Percentiles rank a stretch among this genome's conserved stretches.
These are phyloP conservation scores for Altica lythri DNA, from an alignment of 2,888 invertebrate genomes.

Conservation along the genomic window DNA sequence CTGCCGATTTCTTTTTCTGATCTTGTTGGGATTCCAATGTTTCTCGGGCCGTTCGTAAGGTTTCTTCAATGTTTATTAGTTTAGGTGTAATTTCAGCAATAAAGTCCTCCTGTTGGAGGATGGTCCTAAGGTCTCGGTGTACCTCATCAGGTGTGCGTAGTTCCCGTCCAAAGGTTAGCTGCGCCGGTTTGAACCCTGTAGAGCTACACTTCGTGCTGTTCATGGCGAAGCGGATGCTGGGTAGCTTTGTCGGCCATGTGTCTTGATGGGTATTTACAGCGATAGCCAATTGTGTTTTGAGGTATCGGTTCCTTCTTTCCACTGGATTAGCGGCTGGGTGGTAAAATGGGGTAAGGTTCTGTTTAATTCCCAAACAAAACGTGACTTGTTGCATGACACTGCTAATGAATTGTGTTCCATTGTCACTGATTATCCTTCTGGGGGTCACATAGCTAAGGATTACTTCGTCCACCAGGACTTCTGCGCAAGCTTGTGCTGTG, in stretches of 20 bases:
- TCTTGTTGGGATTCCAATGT: slow-evolving; percentile 8
- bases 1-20: not conserved
- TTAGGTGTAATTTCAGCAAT: slow-evolving; percentile 44
- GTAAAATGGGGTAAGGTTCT: slow-evolving; percentile 31
- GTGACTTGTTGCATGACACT: slow-evolving; percentile 46
- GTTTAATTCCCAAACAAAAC: slow-evolving; percentile 28
- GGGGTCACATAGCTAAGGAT: slow-evolving; percentile 48
- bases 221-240: slow-evolving; percentile 51
- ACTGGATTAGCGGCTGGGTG: slow-evolving; percentile 37
- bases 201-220: slow-evolving; percentile 45
- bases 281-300: slow-evolving; percentile 46
- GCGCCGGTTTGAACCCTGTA: slow-evolving; percentile 48
- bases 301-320: slow-evolving; percentile 42
- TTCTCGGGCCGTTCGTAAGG: slow-evolving; percentile 20
- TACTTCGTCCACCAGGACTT: slow-evolving; percentile 39
- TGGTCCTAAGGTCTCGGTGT: not conserved
- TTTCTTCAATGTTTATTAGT: slow-evolving; percentile 12
- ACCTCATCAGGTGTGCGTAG: slow-evolving; percentile 48
- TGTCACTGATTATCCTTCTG: slow-evolving; percentile 47
- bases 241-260: slow-evolving; percentile 45
- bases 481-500: slow-evolving; percentile 40
- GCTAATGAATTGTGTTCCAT: slow-evolving; percentile 47
- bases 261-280: slow-evolving; percentile 45
- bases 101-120: slow-evolving; percentile 28
- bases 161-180: slow-evolving; percentile 49